Evolutionary conservation across 2,113 vertebrate species (phyloP).

Genomic region (Scortum barcoo): DNA sequence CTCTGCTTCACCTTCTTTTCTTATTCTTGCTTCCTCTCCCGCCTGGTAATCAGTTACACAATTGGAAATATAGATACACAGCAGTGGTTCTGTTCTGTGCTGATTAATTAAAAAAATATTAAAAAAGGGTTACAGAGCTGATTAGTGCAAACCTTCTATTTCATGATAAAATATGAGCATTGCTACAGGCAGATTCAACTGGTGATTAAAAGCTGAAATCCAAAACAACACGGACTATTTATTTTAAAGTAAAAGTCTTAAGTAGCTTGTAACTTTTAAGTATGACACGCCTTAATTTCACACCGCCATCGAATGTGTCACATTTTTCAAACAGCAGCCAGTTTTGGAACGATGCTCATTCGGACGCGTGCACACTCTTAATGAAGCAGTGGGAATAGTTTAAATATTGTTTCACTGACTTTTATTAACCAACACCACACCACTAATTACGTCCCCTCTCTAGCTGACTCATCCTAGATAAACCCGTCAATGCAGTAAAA

Average conservation of each 20-base stretch:
- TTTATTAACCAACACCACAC: constrained; percentile 27
- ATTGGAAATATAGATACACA: background rate
- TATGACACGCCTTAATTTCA: background rate
- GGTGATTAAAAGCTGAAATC: background rate
- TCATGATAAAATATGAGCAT: background rate
- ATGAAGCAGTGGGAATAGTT: constrained; percentile 31
- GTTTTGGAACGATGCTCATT: constrained; percentile 23
- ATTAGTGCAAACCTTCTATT: background rate
- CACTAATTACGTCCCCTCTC: constrained; percentile 35
- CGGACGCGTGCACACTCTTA: constrained; percentile 15
- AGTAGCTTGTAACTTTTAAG: constrained; percentile 10
- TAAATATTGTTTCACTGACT: constrained; percentile 43
- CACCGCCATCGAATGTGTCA: background rate
- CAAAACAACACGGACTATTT: background rate
- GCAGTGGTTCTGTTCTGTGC: background rate
- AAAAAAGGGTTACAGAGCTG: background rate
- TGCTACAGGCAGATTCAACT: background rate
- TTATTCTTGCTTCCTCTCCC: constrained; percentile 13
- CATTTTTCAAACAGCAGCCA: background rate
- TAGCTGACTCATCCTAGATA: constrained; percentile 58
- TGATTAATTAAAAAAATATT: background rate
- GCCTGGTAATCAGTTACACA: constrained; percentile 23
- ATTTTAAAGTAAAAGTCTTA: background rate
- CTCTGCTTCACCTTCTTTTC: constrained; percentile 18
- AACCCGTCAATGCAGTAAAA: constrained; percentile 57